These are phyloP conservation scores for zebrafish (Danio rerio) DNA, from an alignment of 2,113 vertebrate species.

Conservation along the genomic window GRCz12tu NC_133193.1:28092501-28093000, in stretches of 20 bases:
- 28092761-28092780: constrained; percentile 26
- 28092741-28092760: constrained; percentile 22
- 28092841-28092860: constrained; percentile 42
- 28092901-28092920: constrained; percentile 36
- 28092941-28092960: constrained; percentile 8
- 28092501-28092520: not conserved
- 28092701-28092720: not conserved
- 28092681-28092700: constrained; percentile 12
- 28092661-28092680: not conserved
- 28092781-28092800: constrained; percentile 9
- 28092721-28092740: not conserved
- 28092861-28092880: constrained; percentile 49
- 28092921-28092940: constrained; percentile 41
- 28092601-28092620: not conserved
- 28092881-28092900: not conserved
- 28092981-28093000: not conserved
- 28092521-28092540: not conserved
- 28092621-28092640: not conserved
- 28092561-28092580: not conserved
- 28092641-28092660: not conserved
- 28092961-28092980: not conserved
- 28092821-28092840: constrained; percentile 40
- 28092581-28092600: not conserved
- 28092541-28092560: not conserved
- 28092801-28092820: constrained; percentile 44